Evolutionary conservation across 2,888 invertebrate species (phyloP).

Genomic region (Chironomus tentans): DNA sequence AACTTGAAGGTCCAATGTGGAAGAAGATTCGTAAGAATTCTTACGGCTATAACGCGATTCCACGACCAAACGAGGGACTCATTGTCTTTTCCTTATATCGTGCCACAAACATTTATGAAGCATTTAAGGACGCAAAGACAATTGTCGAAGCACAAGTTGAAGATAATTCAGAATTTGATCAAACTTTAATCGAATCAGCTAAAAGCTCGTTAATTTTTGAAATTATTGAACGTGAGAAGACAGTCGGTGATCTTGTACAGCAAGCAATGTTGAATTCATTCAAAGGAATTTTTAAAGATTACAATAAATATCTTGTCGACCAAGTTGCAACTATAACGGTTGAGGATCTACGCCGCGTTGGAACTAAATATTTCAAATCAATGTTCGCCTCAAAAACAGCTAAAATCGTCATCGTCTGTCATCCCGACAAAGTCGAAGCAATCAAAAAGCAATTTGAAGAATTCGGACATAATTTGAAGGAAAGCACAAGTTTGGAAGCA

Average conservation of each 20-base stretch:
- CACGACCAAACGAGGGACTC: conserved; percentile 57
- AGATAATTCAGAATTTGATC: conserved; percentile 55
- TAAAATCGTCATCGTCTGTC: conserved; percentile 52
- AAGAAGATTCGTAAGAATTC: conserved; percentile 78
- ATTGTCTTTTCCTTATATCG: conserved; percentile 63
- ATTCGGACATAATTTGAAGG: conserved; percentile 11
- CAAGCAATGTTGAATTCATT: conserved; percentile 67
- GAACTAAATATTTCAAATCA: conserved; percentile 57
- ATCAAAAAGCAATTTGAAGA: conserved; percentile 7
- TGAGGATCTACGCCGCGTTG: conserved; percentile 56
- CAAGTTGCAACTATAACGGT: conserved; percentile 53
- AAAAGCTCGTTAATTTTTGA: conserved; percentile 81
- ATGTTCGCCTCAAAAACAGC: conserved; percentile 56
- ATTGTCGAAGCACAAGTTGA: conserved; percentile 60
- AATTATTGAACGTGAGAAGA: conserved; percentile 71
- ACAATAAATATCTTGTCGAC: conserved; percentile 45
- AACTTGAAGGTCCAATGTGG: conserved; percentile 68
- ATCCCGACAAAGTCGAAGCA: conserved; percentile 59
- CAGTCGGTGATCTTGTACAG: conserved; percentile 60
- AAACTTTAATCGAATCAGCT: conserved; percentile 69
- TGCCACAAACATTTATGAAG: conserved; percentile 68
- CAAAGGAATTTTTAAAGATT: conserved; percentile 53
- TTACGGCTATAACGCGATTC: conserved; percentile 62
- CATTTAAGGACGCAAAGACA: conserved; percentile 66
- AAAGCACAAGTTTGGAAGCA: conserved; percentile 48